Evolutionary conservation across 2,888 invertebrate genomes (phyloP).

Genomic region (Xanthorhoe spadicearia): DNA sequence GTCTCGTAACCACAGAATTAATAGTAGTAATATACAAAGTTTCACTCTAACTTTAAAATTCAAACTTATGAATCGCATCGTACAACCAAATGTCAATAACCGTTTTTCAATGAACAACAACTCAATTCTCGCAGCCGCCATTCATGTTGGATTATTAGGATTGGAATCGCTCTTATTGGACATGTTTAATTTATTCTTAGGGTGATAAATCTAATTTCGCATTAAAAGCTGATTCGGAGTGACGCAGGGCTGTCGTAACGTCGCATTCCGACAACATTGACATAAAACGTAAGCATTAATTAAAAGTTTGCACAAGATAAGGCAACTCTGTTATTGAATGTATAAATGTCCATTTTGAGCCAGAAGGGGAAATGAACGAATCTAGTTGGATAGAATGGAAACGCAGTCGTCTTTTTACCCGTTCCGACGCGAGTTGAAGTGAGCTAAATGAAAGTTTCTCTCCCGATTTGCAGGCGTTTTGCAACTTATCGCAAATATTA

Average conservation of each 20-base stretch:
- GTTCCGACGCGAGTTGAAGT: conserved; percentile 32
- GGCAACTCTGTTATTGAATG: conserved; percentile 65
- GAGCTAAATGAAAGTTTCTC: conserved; percentile 39
- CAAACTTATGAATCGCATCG: background rate
- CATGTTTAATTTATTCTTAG: background rate
- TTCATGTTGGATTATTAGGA: background rate
- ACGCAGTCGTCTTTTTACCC: conserved; percentile 48
- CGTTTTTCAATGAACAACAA: background rate
- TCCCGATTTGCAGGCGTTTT: conserved; percentile 39
- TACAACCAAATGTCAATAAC: background rate
- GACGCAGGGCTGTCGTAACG: conserved; percentile 3
- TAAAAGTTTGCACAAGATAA: conserved; percentile 63
- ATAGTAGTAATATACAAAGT: background rate
- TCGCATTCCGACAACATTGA: conserved; percentile 24
- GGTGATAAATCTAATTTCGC: background rate
- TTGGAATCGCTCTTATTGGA: background rate
- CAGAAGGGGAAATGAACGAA: conserved; percentile 49
- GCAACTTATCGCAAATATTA: conserved; percentile 60
- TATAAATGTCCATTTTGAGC: conserved; percentile 59
- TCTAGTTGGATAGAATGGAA: conserved; percentile 42
- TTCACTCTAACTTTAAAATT: background rate
- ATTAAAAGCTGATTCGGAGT: background rate
- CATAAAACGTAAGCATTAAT: conserved; percentile 56
- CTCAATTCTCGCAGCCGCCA: background rate
- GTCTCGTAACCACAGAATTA: conserved; percentile 19